These are phyloP conservation scores for Equus quagga DNA, from an alignment of 2,113 vertebrate genomes.

Conservation along the genomic window DNA sequence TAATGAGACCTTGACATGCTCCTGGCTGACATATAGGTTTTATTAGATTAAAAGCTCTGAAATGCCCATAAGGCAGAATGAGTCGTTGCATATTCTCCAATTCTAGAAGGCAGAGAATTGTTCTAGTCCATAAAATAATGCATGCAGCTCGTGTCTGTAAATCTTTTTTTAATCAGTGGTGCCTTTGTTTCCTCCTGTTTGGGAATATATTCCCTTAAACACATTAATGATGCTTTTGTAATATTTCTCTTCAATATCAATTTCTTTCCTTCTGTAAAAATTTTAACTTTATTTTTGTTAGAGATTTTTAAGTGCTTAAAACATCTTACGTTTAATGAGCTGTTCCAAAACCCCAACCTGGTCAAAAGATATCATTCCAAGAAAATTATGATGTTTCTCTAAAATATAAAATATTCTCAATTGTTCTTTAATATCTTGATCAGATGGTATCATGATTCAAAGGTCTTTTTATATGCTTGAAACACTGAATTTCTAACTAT, in stretches of 20 bases:
- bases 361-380: neutral
- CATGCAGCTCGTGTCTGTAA: neutral
- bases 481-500: neutral
- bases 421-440: neutral
- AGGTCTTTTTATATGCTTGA: neutral
- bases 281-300: neutral
- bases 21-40: conserved; percentile 47
- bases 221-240: neutral
- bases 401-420: neutral
- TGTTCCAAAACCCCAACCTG: neutral
- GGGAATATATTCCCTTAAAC: neutral
- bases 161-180: conserved; percentile 16
- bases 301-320: neutral
- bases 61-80: conserved; percentile 59
- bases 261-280: neutral
- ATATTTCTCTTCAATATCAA: neutral
- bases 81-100: neutral
- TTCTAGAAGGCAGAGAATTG: conserved; percentile 15
- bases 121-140: conserved; percentile 64
- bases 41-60: conserved; percentile 72
- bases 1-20: conserved; percentile 51
- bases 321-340: neutral
- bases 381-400: neutral
- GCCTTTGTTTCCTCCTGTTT: neutral
- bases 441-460: neutral